Percentiles rank a stretch among this genome's conserved stretches.
Evolutionary conservation across 2,113 vertebrate genomes (phyloP).

Genomic region (Ramphastos sulfuratus): DNA sequence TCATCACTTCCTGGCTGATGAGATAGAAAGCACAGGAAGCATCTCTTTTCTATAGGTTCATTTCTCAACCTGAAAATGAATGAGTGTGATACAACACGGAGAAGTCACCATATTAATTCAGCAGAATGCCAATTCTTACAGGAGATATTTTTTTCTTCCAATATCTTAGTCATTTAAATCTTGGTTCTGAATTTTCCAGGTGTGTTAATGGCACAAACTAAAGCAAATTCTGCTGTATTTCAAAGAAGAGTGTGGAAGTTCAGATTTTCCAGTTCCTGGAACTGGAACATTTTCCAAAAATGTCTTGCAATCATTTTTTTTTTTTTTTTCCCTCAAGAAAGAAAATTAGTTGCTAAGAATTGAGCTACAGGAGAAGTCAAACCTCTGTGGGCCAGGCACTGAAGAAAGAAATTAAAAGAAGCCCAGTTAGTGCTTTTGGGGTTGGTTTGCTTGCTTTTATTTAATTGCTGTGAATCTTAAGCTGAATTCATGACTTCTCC

Average conservation of each 20-base stretch:
- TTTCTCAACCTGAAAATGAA: background rate
- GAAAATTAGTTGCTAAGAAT: background rate
- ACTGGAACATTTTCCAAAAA: background rate
- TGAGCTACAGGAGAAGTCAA: background rate
- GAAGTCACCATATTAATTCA: background rate
- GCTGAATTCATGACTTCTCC: background rate
- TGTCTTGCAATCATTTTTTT: background rate
- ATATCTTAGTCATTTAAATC: background rate
- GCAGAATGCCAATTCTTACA: background rate
- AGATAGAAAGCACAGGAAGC: background rate
- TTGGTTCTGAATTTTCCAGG: background rate
- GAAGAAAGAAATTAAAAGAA: background rate
- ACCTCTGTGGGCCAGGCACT: background rate
- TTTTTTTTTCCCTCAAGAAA: background rate
- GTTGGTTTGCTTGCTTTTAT: background rate
- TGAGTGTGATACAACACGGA: background rate
- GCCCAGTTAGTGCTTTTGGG: background rate
- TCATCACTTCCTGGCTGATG: background rate
- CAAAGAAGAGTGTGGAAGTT: background rate
- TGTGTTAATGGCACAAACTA: background rate
- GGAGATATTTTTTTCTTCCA: background rate
- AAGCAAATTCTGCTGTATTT: background rate
- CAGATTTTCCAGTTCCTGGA: background rate
- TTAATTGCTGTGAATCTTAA: background rate
- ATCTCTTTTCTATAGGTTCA: background rate